Evolutionary conservation across 2,113 vertebrate species (phyloP), one percentile per base, ranked within the genome.

Genomic region (Anoura caudifer): DNA sequence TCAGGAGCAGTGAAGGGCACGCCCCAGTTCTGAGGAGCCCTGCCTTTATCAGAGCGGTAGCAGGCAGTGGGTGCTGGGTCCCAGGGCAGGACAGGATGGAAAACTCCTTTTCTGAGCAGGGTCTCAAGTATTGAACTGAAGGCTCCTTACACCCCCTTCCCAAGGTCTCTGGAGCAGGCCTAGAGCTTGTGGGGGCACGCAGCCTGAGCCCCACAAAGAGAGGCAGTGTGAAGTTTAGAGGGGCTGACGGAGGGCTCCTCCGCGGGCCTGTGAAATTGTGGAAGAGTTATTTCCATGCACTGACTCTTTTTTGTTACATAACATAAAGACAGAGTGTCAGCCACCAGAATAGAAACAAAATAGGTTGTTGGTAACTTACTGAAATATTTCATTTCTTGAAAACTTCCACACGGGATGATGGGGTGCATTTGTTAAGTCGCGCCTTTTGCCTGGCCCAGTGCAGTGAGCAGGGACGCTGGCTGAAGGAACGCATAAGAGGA

Each of bases 331-430:
- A 67, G 52, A 59, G 80, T 43, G 67, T 86, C 92, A 52, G 36
- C 26, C 17, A 28, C 38, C 28, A 38, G 70, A 75, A 8, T 31
- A 73, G 54, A 90, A 82, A 61, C 4, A 67, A 73, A 38, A 86
- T 63, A 26, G 63, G 19, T 56, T 15, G 14, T 73, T 54, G 59
- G 12, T 94, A 70, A 54, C 50, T 72, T 87, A 33, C 2, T 77
- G 52, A 89, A 92, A 33, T 10, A 54, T 12, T 83, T 61, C 38
- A 33, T 87, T 81, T 92, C 80, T 83, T 87, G 9, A 83, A 83
- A 83, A 47, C 54, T 36, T 70, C 36, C 50, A 6, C n/a, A 4
- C 38, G 38, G 45, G n/a, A 36, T 22, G 31, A 41, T 13, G 52
- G 86, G 47, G 10, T 41, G 0, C n/a, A 4, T 73, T 67, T 69